Evolutionary conservation across 1,140 invertebrate genomes (phyloP), one percentile per base, ranked within the genome.

Genomic region (Caerostris extrusa): DNA sequence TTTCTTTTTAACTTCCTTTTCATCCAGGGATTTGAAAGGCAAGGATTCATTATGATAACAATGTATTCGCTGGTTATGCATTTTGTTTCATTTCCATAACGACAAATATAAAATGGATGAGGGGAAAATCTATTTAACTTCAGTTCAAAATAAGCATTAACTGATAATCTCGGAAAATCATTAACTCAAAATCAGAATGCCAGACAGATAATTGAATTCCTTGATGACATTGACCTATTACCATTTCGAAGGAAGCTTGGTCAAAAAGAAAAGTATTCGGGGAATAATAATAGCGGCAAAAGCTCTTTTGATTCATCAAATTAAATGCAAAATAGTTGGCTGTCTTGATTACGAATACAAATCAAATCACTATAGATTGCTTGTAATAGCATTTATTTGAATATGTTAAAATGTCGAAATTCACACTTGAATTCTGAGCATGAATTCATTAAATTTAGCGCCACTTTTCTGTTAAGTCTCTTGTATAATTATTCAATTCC

Each of bases 71-170:
- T 85, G 57, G 83, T 85, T 85, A 85, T 58, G 56, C 83, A 85
- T 85, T 85, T 85, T 85, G n/a, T 85, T 85, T 85, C 83, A 58
- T 85, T 85, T 85, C 83, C 57, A 85, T 85, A 58, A 56, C 57
- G 57, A 58, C 57, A 77, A 77, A 77, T 77, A 77, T 10, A 77
- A 77, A 85, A 85, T 85, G 83, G 56, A 58, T 58, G 83, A 85
- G 55, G 19, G 71, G 57, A 57, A 14, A 58, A 57, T 58, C 4
- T 19, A 85, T n/a, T 58, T 8, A 85, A n/a, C 3, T 60, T 19
- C 56, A 85, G 56, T 85, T 85, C 71, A 77, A 77, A 50, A 77
- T 53, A 85, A 5, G 56, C 55, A 85, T 58, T 85, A 85, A 60
- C 55, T 85, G 83, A 85, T 85, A 60, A 85, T 85, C 83, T 77